Percentiles rank a stretch among this genome's conserved stretches.
Conservation (phyloP, 53 echinoderm and acorn worm species). For the Temnopleurus reevesii region DNA sequence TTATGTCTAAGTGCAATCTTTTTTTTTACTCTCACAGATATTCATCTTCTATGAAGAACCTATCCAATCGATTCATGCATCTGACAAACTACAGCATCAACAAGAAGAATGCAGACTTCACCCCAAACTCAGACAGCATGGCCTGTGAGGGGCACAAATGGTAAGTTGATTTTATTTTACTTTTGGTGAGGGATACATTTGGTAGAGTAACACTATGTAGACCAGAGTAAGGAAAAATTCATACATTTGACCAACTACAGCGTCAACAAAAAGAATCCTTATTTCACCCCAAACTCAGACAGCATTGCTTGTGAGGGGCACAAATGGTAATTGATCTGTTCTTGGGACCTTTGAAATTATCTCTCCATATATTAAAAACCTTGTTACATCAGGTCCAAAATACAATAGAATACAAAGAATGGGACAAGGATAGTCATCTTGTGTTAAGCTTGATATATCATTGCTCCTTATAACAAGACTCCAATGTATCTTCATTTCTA, state of each 20-base stretch:
- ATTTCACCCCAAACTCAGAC: constrained; percentile 94
- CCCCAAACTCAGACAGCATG: constrained; percentile 83
- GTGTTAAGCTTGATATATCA: no score
- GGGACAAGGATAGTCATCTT: no score
- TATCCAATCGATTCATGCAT: constrained; percentile 97
- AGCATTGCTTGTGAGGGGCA: constrained; percentile 90
- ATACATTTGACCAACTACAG: constrained; percentile 99
- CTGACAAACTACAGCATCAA: constrained; percentile 99
- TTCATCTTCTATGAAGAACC: constrained; percentile 95
- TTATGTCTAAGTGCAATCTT: no score
- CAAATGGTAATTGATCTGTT: constrained; percentile 99
- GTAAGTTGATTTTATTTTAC: constrained; percentile 69
- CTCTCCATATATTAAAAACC: no score
- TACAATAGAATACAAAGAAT: no score
- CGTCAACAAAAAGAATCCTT: constrained; percentile 96
- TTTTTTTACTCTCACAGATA: constrained; percentile 70
- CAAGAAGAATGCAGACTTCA: constrained; percentile 97
- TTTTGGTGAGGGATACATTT: no score
- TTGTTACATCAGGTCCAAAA: no score
- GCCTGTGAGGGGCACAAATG: constrained; percentile 98
- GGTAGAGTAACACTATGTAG: no score
- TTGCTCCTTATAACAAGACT: no score
- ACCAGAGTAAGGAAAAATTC: no score
- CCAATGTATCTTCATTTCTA: no score
- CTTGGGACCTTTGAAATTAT: no score